Conservation (phyloP, 1,140 invertebrate species). For the Orussus abietinus region DNA sequence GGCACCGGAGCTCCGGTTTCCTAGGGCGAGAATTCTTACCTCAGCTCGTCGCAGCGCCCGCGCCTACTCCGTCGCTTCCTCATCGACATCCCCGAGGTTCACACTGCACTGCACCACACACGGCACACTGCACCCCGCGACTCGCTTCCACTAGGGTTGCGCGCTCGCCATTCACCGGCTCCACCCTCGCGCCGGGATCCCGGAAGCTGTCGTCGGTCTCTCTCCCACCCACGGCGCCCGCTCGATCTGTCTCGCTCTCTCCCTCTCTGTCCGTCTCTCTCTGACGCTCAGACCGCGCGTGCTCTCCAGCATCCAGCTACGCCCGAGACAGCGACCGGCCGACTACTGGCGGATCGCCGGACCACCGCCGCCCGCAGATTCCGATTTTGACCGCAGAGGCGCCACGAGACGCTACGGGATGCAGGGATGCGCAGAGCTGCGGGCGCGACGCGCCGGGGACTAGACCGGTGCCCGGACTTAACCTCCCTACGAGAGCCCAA, state of each 20-base stretch:
- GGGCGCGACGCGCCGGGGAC: too few relatives aligned
- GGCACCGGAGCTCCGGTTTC: neutral
- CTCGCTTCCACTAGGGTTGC: neutral
- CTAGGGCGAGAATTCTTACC: constrained; percentile 18
- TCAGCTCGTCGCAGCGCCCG: constrained; percentile 29
- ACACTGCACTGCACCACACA: constrained; percentile 37
- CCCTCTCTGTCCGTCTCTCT: constrained; percentile 2
- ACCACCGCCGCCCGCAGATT: constrained; percentile 37
- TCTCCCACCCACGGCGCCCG: too few relatives aligned
- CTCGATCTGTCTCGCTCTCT: constrained; percentile 21
- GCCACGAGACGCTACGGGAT: constrained; percentile 7
- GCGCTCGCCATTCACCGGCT: too few relatives aligned
- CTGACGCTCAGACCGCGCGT: constrained; percentile 6
- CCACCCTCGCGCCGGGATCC: too few relatives aligned
- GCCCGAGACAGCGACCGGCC: constrained; percentile 47
- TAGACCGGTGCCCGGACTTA: too few relatives aligned
- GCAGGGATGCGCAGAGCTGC: neutral
- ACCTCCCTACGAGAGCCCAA: too few relatives aligned
- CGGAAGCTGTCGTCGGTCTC: too few relatives aligned
- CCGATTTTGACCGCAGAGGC: constrained; percentile 14
- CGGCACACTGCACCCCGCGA: constrained; percentile 20
- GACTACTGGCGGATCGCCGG: constrained; percentile 40
- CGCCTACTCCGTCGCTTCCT: constrained; percentile 16
- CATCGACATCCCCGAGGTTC: constrained; percentile 19
- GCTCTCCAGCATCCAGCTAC: constrained; percentile 38